Base-by-base conservation (phyloP, 2,888 invertebrate species). In the Philhelius pedissequus region DNA sequence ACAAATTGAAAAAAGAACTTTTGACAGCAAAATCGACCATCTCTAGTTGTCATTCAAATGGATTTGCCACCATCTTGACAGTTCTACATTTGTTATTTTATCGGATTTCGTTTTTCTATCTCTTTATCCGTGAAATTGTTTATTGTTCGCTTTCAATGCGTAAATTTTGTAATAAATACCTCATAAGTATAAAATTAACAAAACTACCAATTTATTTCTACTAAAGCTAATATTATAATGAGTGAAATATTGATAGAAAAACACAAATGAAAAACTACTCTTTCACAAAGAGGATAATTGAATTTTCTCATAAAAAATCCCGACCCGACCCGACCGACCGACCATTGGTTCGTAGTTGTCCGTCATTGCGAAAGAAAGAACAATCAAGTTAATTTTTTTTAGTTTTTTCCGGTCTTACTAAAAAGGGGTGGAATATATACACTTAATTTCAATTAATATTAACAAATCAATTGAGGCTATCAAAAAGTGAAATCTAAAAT, bases 51-150 rank as follows among this genome's bases (percentile, higher is more conserved):
- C 13, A 74, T n/a, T 69, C 62, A 32, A 69, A 68, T 38, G 25
- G 38, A 58, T 38, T 22, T 1, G 52, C 20, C 4, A 69, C n/a
- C 32, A 27, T 40, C 15, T 45, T 83, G 83, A 83, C 83, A 83
- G 83, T 83, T 83, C 74, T 83, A 79, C 74, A 78, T 83, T 83
- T 86, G 78, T 77, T 83, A 79, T 83, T 75, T 83, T 75, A 82
- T 82, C 45, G 78, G 74, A 79, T 83, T 70, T 75, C 56, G 35
- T 83, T 78, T 78, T 62, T 83, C 60, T 60, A 40, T 78, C 62
- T 75, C 54, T 70, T 78, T 80, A 50, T 80, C 70, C 79, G 75
- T 76, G 18, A 76, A 80, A 84, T 68, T 80, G 80, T 64, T n/a
- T 71, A 80, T 80, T 71, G 40, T 45, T 80, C 66, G 84, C 80